phyloP scores from a whole-genome alignment of 2,797 vertebrate genomes.

The Darevskia nairensis region DNA sequence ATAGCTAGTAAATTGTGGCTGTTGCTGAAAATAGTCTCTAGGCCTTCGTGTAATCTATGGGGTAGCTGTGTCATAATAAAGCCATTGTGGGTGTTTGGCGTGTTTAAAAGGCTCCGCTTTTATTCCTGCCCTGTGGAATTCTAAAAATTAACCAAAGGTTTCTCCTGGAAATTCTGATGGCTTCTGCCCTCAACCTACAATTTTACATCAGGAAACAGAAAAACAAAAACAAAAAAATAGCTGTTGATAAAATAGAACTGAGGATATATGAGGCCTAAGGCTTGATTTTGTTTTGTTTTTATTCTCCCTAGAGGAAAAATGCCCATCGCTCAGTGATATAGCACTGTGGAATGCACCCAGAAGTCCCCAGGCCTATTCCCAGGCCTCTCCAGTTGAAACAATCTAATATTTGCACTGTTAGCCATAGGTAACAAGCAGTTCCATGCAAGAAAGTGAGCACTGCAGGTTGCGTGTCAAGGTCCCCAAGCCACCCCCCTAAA shows the following conservation, averaged over 20 bases:
- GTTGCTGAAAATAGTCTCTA: constrained; percentile 84
- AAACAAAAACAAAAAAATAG: constrained; percentile 61
- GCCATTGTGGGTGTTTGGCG: constrained; percentile 76
- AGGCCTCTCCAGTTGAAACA: neutral
- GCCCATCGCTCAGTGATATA: neutral
- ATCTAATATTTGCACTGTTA: neutral
- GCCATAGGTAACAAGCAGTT: neutral
- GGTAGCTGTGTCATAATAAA: constrained; percentile 76
- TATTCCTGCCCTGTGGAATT: constrained; percentile 65
- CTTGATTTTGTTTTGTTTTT: neutral
- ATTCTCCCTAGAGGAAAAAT: constrained; percentile 5
- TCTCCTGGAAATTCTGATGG: constrained; percentile 56
- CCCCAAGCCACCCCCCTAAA: too few relatives aligned
- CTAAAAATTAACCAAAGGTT: constrained; percentile 67
- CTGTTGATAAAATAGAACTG: constrained; percentile 43
- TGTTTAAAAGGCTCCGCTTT: constrained; percentile 76
- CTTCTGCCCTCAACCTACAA: constrained; percentile 43
- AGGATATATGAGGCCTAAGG: neutral
- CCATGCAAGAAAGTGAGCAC: neutral
- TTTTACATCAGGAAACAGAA: constrained; percentile 48
- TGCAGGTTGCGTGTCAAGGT: neutral
- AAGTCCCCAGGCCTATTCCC: neutral
- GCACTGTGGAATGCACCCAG: neutral
- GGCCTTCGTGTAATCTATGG: constrained; percentile 75
- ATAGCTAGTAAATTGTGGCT: constrained; percentile 82